These are phyloP conservation scores for Patiria pectinifera DNA, from an alignment of 53 echinoderm and acorn worm genomes.

Conservation along the genomic window DNA sequence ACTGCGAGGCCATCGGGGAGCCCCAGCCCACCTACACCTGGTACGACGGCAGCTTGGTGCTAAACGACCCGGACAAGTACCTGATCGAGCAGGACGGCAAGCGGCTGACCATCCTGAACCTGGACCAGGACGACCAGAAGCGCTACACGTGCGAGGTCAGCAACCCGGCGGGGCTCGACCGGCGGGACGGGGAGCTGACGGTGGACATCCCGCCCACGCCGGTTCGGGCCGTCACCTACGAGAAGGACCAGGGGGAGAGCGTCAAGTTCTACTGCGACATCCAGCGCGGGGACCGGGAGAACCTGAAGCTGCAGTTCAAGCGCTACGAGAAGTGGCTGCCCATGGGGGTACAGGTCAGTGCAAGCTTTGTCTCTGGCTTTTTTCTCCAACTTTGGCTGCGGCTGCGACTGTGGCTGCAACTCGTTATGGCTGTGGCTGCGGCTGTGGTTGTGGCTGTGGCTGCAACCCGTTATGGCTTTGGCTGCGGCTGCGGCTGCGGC, in stretches of 20 bases:
- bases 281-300: conserved; percentile 45
- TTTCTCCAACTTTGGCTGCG: no score
- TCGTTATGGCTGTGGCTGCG: no score
- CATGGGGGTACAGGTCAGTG: conserved; percentile 59
- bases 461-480: no score
- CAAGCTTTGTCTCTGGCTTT: not conserved
- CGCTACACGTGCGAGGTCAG: conserved; percentile 75
- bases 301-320: conserved; percentile 56
- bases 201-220: conserved; percentile 78
- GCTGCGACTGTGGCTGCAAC: no score
- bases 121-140: conserved; percentile 68
- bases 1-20: conserved; percentile 84
- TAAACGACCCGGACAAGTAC: conserved; percentile 66
- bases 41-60: conserved; percentile 43
- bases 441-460: no score
- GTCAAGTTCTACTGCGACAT: conserved; percentile 58
- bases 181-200: conserved; percentile 64
- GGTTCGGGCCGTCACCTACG: conserved; percentile 24
- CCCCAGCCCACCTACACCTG: conserved; percentile 83
- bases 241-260: not conserved
- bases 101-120: conserved; percentile 70
- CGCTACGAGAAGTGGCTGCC: conserved; percentile 61
- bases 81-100: conserved; percentile 58
- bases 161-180: conserved; percentile 69
- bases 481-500: no score